A percentile compares a stretch with the other conserved stretches of the same genome.
phyloP scores from a whole-genome alignment of 2,113 vertebrate species.

The Coryphaenoides rupestris region DNA sequence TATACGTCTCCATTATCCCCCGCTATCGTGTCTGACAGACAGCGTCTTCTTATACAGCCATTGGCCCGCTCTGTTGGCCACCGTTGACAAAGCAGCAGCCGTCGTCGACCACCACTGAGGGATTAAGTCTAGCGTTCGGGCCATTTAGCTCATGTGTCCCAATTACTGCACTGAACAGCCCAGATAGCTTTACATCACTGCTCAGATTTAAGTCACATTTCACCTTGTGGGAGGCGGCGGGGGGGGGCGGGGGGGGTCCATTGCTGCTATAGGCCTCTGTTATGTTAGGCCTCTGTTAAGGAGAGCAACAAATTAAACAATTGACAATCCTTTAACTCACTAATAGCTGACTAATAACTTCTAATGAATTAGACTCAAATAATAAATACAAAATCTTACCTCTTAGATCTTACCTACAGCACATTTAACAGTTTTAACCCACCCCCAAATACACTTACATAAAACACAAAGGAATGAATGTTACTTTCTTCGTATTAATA shows the following conservation, averaged over 20 bases:
- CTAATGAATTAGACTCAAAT: too few species aligned
- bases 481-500: too few species aligned
- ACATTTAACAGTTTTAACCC: too few species aligned
- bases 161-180: constrained; percentile 26
- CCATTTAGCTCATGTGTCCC: constrained; percentile 32
- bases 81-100: constrained; percentile 1
- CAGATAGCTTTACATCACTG: constrained; percentile 1
- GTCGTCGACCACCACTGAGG: background rate
- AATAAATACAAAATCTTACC: too few species aligned
- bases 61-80: constrained; percentile 5
- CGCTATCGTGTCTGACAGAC: constrained; percentile 9
- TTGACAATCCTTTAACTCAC: too few species aligned
- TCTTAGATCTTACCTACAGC: too few species aligned
- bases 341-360: too few species aligned
- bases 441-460: too few species aligned
- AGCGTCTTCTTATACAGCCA: background rate
- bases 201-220: constrained; percentile 19
- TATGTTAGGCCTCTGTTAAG: background rate
- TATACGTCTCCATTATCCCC: constrained; percentile 16
- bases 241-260: constrained; percentile 18
- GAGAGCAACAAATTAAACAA: too few species aligned
- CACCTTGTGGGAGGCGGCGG: background rate
- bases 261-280: background rate
- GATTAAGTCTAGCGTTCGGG: constrained; percentile 15
- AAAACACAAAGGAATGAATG: too few species aligned